phyloP scores from a whole-genome alignment of 1,140 invertebrate species.

The Anagrus nilaparvatae region DNA sequence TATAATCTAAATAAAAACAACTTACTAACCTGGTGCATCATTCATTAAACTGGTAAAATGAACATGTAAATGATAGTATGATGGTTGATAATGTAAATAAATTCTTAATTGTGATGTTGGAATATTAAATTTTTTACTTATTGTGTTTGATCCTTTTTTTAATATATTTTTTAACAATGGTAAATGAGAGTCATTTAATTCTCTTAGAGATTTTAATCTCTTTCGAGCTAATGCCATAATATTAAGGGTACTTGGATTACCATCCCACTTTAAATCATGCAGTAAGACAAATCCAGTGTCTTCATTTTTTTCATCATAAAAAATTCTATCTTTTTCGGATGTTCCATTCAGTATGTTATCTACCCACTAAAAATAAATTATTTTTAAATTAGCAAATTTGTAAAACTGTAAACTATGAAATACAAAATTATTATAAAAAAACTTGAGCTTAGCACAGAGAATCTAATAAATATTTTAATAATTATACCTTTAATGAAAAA shows the following conservation, averaged over 20 bases:
- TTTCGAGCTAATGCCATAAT: conserved; percentile 69
- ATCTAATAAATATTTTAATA: too few species aligned
- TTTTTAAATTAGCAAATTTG: conserved; percentile 1
- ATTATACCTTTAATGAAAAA: conserved; percentile 67
- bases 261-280: conserved; percentile 93
- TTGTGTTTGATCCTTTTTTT: conserved; percentile 58
- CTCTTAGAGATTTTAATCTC: conserved; percentile 72
- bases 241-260: conserved; percentile 67
- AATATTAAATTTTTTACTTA: conserved; percentile 71
- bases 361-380: conserved; percentile 73
- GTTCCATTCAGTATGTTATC: conserved; percentile 91
- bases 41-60: conserved; percentile 82
- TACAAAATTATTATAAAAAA: too few species aligned
- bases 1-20: too few species aligned
- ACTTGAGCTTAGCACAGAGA: too few species aligned
- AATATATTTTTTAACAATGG: conserved; percentile 74
- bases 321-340: conserved; percentile 75
- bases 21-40: conserved; percentile 62
- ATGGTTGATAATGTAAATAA: conserved; percentile 94
- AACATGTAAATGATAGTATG: conserved; percentile 93
- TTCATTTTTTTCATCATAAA: conserved; percentile 70
- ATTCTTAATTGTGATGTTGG: conserved; percentile 61
- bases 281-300: conserved; percentile 77
- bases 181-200: conserved; percentile 68
- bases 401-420: conserved; percentile 1